phyloP scores from a whole-genome alignment of 2,888 invertebrate genomes.

The Nesidiocoris tenuis region DNA sequence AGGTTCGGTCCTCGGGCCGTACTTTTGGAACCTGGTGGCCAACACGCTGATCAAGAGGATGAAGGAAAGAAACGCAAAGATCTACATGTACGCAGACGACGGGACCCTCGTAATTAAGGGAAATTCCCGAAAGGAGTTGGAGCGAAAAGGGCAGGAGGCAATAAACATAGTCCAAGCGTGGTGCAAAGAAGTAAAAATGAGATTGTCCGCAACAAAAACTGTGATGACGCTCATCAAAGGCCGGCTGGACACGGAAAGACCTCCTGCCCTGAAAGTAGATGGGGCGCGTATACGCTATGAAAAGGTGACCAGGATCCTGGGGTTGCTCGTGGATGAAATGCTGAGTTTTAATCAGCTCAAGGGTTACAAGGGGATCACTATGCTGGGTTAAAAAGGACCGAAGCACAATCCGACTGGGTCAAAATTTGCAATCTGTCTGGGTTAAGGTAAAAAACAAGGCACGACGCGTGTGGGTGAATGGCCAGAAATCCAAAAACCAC shows the following conservation, averaged over 20 bases:
- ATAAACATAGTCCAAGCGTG: background rate
- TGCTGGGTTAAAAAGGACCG: too few relatives aligned
- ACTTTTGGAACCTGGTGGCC: background rate
- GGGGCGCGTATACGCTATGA: background rate
- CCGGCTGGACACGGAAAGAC: background rate
- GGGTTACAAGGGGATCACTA: too few relatives aligned
- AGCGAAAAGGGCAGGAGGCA: background rate
- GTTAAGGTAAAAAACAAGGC: too few relatives aligned
- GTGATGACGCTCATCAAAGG: background rate
- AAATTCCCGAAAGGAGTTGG: background rate
- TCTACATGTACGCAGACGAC: background rate
- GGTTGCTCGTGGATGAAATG: background rate
- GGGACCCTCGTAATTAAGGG: background rate
- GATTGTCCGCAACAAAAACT: background rate
- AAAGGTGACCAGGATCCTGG: background rate
- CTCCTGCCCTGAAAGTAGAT: background rate
- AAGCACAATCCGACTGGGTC: too few relatives aligned
- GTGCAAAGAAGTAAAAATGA: background rate
- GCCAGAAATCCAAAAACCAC: too few relatives aligned
- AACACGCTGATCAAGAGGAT: background rate
- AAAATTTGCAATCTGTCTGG: too few relatives aligned
- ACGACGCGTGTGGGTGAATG: too few relatives aligned
- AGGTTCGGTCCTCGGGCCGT: constrained; percentile 9
- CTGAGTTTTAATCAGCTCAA: background rate
- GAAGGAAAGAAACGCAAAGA: background rate